Evolutionary conservation across 2,113 vertebrate genomes (phyloP).

Genomic region (Callospermophilus lateralis): DNA sequence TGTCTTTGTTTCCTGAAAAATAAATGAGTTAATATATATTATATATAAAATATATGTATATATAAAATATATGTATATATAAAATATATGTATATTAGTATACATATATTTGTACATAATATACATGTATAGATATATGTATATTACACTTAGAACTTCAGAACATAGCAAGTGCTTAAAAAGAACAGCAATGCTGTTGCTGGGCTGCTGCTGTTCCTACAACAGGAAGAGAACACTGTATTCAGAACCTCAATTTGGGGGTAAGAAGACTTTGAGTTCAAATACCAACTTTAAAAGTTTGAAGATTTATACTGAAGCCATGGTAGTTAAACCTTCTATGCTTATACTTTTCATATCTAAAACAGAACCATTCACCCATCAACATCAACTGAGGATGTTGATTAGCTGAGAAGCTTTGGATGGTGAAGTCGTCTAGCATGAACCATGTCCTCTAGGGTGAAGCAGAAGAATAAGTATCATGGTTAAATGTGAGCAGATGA

Average conservation of each 20-base stretch:
- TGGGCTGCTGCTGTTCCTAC: neutral
- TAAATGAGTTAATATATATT: neutral
- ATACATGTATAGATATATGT: neutral
- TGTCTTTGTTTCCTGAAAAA: conserved; percentile 37
- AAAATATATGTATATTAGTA: too few species aligned
- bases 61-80: too few species aligned
- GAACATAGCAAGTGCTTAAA: neutral
- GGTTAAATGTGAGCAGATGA: neutral
- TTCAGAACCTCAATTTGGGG: neutral
- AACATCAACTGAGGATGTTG: neutral
- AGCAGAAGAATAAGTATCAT: neutral
- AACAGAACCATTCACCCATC: neutral
- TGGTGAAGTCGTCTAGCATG: neutral
- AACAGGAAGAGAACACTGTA: neutral
- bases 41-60: too few species aligned
- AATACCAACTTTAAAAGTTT: neutral
- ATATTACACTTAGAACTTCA: neutral
- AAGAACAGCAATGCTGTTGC: neutral
- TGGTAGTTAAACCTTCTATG: neutral
- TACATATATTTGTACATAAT: too few species aligned
- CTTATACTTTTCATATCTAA: conserved; percentile 1
- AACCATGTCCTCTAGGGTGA: neutral
- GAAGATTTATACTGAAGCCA: neutral
- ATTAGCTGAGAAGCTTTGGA: neutral
- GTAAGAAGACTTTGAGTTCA: neutral